Base-by-base conservation (phyloP, 2,797 vertebrate species). In the Luscinia megarhynchos region DNA sequence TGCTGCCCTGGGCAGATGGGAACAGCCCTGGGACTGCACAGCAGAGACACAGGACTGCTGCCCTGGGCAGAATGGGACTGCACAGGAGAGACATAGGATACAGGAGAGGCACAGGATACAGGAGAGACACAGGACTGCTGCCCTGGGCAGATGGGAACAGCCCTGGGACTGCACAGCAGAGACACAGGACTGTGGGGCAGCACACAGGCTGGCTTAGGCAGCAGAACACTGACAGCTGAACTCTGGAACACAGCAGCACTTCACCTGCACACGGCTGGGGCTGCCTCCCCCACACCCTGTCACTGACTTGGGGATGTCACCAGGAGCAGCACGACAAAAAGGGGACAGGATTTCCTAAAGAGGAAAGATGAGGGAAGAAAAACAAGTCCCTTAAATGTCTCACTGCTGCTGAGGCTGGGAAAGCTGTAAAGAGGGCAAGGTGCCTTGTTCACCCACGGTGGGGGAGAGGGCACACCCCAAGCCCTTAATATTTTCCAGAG, bases 301-400 rank as follows among this genome's bases (percentile, higher is more conserved):
- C 67, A 30, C n/a, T 24, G 13, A 29, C 34, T 67, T 2, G 2
- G 18, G 45, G 70, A 67, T 26, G 51, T 30, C 50, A 46, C 23
- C 30, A 3, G 0, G 7, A 67, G 43, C 0, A 4, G n/a, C 2
- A 0, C 2, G 2, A 22, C 38, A 53, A n/a, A 80, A 73, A 84
- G 51, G 40, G 72, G 59, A 54, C 1, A 8, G 32, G 34, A 55
- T 68, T 82, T 80, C 46, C 54, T 83, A 9, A 36, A 61, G 63
- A 48, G 48, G 34, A 72, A 79, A 63, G 43, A 53, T 5, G 23
- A 73, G 58, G 27, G 40, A 57, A 66, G 30, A 29, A 87, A 75
- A 84, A 4, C 34, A 86, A 51, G 27, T 63, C 22, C 15, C 34
- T 81, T 36, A 45, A 74, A 82, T 16, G 11, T 20, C 12, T 79